Conservation (phyloP, 1,140 invertebrate genomes). For the Gryon sp. region DNA sequence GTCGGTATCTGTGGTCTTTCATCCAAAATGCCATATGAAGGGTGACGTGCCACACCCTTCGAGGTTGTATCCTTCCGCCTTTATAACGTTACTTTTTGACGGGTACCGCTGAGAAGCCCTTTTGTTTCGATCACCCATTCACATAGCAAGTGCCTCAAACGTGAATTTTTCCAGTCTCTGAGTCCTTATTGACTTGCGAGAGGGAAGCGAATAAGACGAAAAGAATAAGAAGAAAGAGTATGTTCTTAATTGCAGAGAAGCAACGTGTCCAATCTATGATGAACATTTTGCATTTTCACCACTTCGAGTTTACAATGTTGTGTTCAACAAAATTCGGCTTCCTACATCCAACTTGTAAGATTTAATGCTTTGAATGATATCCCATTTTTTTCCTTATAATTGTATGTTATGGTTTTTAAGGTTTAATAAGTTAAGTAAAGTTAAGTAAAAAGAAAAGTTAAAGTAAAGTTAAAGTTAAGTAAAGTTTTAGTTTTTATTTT, state of each 20-base stretch:
- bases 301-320: constrained; percentile 16
- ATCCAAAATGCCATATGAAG: constrained; percentile 65
- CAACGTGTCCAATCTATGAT: constrained; percentile 54
- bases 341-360: too few relatives aligned
- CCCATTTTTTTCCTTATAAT: too few relatives aligned
- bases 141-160: constrained; percentile 62
- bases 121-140: constrained; percentile 69
- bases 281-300: constrained; percentile 60
- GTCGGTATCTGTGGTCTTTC: constrained; percentile 69
- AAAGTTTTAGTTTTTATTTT: too few relatives aligned
- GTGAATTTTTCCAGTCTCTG: constrained; percentile 63
- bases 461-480: too few relatives aligned
- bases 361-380: too few relatives aligned
- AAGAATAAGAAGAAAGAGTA: constrained; percentile 37
- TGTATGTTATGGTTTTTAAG: too few relatives aligned
- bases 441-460: too few relatives aligned
- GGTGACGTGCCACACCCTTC: constrained; percentile 70
- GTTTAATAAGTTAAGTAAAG: too few relatives aligned
- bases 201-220: constrained; percentile 45
- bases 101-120: constrained; percentile 59
- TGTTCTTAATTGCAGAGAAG: constrained; percentile 64
- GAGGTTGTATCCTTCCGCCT: constrained; percentile 67
- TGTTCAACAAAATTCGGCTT: too few relatives aligned
- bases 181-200: constrained; percentile 60
- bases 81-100: constrained; percentile 68